Evolutionary conservation across 2,888 invertebrate species (phyloP), one percentile per base, ranked within the genome.

Genomic region (Quadriops clusia): DNA sequence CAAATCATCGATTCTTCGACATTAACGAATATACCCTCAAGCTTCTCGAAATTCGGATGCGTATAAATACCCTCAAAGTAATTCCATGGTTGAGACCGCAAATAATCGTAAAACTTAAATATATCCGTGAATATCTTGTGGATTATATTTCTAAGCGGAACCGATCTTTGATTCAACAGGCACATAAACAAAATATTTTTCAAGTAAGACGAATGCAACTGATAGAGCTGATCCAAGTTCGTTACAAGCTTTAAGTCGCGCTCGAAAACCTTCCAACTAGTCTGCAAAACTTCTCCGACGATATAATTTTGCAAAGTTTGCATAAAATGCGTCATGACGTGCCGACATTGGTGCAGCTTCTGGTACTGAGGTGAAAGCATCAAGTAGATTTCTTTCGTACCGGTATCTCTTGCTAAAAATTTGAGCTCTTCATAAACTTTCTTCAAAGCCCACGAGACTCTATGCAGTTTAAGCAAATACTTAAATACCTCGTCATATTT

Each of bases 401-500:
- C 56, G 3, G 23, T 45, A 36, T 48, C 41, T 32, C 52, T 56
- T 2, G 51, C 47, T 28, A 58, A 39, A 16, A 54, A 39, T 53
- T 81, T 81, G 17, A 83, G 52, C 17, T 68, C 63, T 67, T 74
- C 62, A 5, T 60, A 62, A 38, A 21, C 72, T 44, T 77, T 74
- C 28, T 80, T 76, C 22, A 85, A 54, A 9, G 79, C 71, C 77
- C 80, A 81, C 28, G 75, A 74, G n/a, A 83, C 74, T 32, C 84
- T 65, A 30, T 78, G 70, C 46, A 85, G 69, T 57, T 81, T 81
- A 30, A 85, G 51, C 20, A 85, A 57, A 53, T 82, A 80, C 49
- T 76, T 77, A 50, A 85, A 85, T 1, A 85, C 75, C 43, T 72
- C 74, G 0, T 74, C 72, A 47, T 84, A 85, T 42, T 80, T 72